Base-by-base conservation (phyloP, 2,113 vertebrate genomes). In the Cranoglanis bouderius region DNA sequence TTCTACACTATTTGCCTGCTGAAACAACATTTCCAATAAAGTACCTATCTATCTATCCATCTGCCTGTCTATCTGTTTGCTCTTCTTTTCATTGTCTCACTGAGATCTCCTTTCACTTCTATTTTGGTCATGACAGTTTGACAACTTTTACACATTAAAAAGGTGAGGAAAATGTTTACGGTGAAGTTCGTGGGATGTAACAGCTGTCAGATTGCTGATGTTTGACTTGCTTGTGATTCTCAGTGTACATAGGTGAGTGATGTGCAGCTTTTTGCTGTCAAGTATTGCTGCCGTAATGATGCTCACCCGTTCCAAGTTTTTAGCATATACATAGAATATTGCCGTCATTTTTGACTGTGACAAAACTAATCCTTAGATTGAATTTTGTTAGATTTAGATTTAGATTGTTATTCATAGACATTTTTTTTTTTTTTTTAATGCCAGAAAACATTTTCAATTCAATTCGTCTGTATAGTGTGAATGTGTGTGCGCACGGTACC, bases 21-120 rank as follows among this genome's bases (percentile, higher is more conserved):
- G 55, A 26, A 83, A 57, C 21, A 40, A 49, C 14, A 49, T 77
- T 43, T 59, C 35, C 13, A 61, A 40, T 57, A 82, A 80, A 53
- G 46, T 80, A 32, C 7, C 43, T 19, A 26, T 75, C 75, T 49
- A 29, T 40, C 74, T 13, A 29, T 82, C 14, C 24, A 55, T 9
- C n/a, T 55, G 49, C 4, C 32, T 82, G 43, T 82, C 80, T 55
- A 81, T 12, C 51, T 40, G 53, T 59, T 21, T 82, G 38, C 49
- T 55, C 38, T 24, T 82, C 32, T 59, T 43, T 83, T 26, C 29
- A 29, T 59, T 59, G 18, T 26, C 57, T 57, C 57, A 61, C 53
- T 82, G 81, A 80, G 81, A 26, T 82, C 35, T 61, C 55, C 81
- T 83, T 83, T 40, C 55, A 61, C 55, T 83, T 61, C 38, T 83